These are phyloP conservation scores for Acleris emargana DNA, from an alignment of 2,888 invertebrate genomes.

Conservation along the genomic window DNA sequence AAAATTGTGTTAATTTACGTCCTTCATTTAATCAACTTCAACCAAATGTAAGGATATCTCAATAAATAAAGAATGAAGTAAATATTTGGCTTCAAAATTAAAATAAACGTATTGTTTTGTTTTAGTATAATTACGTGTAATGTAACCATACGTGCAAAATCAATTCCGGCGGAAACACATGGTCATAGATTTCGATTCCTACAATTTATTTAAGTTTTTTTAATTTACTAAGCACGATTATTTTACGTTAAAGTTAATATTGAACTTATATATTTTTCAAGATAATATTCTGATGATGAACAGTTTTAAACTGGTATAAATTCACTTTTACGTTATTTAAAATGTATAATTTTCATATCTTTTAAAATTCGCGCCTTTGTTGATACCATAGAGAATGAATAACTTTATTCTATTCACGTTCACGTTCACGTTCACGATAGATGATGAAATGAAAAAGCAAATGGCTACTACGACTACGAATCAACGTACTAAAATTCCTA, in stretches of 20 bases:
- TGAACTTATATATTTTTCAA: no score
- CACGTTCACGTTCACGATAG: slow-evolving; percentile 45
- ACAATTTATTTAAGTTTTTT: background rate
- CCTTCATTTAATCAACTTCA: background rate
- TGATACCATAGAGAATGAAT: slow-evolving; percentile 29
- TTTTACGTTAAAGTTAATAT: no score
- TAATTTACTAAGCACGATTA: background rate
- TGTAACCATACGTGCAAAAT: slow-evolving; percentile 16
- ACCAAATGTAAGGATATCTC: background rate
- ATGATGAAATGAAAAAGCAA: slow-evolving; percentile 80
- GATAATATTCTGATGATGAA: no score
- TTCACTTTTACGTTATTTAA: background rate
- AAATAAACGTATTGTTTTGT: background rate
- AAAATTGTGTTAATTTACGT: background rate
- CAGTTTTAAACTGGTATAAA: background rate
- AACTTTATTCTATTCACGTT: slow-evolving; percentile 37
- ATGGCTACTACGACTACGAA: slow-evolving; percentile 79
- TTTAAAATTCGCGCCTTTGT: slow-evolving; percentile 27
- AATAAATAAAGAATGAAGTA: background rate
- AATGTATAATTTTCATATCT: background rate
- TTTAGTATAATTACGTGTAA: slow-evolving; percentile 15
- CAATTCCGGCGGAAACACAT: slow-evolving; percentile 30
- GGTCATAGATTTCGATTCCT: background rate
- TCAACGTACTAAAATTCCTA: slow-evolving; percentile 73
- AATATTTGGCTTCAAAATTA: no score